These are phyloP conservation scores for Pyrochroa serraticornis DNA, from an alignment of 2,888 invertebrate species.

Conservation along the genomic window DNA sequence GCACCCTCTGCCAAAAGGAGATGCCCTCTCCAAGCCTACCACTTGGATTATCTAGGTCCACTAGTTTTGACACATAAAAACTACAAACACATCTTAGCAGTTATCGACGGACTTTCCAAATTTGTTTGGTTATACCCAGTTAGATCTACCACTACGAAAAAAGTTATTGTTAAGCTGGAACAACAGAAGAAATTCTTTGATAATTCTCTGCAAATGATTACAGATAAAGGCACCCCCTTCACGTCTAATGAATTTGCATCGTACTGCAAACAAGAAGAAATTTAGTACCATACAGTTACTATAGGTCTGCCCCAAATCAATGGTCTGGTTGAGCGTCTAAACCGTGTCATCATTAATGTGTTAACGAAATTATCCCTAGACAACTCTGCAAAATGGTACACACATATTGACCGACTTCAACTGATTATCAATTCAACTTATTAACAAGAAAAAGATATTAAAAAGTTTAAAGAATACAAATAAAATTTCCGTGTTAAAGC, in stretches of 20 bases:
- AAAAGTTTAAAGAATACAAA: slow-evolving; percentile 28
- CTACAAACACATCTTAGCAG: slow-evolving; percentile 43
- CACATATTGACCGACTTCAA: slow-evolving; percentile 20
- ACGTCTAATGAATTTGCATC: slow-evolving; percentile 46
- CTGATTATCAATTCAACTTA: slow-evolving; percentile 30
- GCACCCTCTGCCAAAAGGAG: slow-evolving; percentile 42
- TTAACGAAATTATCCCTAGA: slow-evolving; percentile 47
- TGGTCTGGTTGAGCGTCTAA: slow-evolving; percentile 49
- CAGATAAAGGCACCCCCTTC: slow-evolving; percentile 51
- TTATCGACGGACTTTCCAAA: slow-evolving; percentile 47
- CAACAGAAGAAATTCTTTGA: slow-evolving; percentile 33
- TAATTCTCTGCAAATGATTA: slow-evolving; percentile 35
- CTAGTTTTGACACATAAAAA: slow-evolving; percentile 41
- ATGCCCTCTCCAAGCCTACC: slow-evolving; percentile 41
- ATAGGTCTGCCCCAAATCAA: slow-evolving; percentile 49
- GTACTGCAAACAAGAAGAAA: slow-evolving; percentile 48
- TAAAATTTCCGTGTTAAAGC: slow-evolving; percentile 22
- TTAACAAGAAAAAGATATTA: slow-evolving; percentile 31
- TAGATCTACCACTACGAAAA: slow-evolving; percentile 39
- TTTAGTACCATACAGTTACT: slow-evolving; percentile 42
- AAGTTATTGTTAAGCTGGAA: slow-evolving; percentile 30
- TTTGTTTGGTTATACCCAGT: slow-evolving; percentile 46
- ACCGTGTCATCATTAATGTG: slow-evolving; percentile 44
- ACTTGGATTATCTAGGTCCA: slow-evolving; percentile 49
- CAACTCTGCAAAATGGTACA: slow-evolving; percentile 46